Evolutionary conservation across 2,113 vertebrate species (phyloP).

Genomic region (Eublepharis macularius): DNA sequence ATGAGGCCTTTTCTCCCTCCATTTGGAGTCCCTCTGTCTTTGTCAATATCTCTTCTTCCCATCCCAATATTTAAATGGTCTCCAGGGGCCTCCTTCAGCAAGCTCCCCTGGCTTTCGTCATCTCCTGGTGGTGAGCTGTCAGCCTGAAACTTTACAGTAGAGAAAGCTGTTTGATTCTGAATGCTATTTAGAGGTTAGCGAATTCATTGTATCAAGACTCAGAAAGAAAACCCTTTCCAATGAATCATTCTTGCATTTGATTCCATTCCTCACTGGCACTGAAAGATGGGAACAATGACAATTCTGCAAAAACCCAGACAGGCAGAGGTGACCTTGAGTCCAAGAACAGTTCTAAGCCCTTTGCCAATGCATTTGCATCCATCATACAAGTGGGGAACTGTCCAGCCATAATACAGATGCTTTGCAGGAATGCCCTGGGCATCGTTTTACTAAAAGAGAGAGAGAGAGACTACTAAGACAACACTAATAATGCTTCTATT

Average conservation of each 20-base stretch:
- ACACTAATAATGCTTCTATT: neutral
- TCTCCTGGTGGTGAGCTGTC: neutral
- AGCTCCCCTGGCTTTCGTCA: neutral
- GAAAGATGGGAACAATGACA: fast-evolving
- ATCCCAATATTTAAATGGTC: neutral
- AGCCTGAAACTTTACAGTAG: neutral
- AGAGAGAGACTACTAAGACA: neutral
- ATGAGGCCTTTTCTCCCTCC: neutral
- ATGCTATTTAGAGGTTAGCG: neutral
- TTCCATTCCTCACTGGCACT: neutral
- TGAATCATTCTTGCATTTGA: neutral
- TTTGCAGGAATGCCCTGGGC: slow-evolving; percentile 1
- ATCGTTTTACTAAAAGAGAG: neutral
- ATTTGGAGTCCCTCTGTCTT: no score
- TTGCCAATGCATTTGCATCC: neutral
- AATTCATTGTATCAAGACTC: neutral
- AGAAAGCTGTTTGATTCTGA: neutral
- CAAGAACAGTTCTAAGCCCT: neutral
- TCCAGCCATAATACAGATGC: fast-evolving
- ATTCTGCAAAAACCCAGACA: neutral
- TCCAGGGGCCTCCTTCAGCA: neutral
- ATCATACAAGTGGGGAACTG: neutral
- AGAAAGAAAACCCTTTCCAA: neutral
- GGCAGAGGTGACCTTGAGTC: neutral
- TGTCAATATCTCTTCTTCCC: neutral